These are phyloP conservation scores for Leptinotarsa peninsularis DNA, from an alignment of 2,888 invertebrate genomes.

Conservation along the genomic window DNA sequence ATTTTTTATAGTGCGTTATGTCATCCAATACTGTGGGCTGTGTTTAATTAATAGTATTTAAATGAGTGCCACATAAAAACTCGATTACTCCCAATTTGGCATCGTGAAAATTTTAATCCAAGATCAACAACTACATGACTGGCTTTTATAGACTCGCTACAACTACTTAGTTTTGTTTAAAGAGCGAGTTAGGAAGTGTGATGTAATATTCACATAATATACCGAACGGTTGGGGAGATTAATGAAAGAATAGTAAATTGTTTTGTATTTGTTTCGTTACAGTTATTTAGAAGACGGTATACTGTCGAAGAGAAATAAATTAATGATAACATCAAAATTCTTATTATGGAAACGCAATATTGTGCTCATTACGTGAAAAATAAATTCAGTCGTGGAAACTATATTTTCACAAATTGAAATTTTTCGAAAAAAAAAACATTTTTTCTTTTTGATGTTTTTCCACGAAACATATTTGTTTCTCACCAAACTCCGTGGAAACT, in stretches of 20 bases:
- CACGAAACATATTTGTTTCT: too few species aligned
- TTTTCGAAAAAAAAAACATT: too few species aligned
- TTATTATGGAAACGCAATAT: too few species aligned
- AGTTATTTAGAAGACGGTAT: too few species aligned
- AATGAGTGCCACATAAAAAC: conserved; percentile 22
- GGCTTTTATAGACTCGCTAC: conserved; percentile 16
- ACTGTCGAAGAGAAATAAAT: too few species aligned
- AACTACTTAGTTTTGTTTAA: conserved; percentile 8
- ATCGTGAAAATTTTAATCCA: conserved; percentile 9
- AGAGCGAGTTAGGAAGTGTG: conserved; percentile 6
- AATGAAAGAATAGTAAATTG: neutral
- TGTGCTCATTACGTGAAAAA: too few species aligned
- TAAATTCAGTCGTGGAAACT: too few species aligned
- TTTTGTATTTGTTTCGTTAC: too few species aligned
- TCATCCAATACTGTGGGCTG: conserved; percentile 8
- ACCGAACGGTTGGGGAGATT: neutral
- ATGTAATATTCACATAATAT: conserved; percentile 6
- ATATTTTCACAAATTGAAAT: too few species aligned
- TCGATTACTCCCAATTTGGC: conserved; percentile 18
- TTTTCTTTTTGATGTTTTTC: too few species aligned
- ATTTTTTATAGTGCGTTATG: conserved; percentile 11
- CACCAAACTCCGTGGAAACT: too few species aligned
- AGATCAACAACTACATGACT: conserved; percentile 22
- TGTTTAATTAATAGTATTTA: conserved; percentile 25
- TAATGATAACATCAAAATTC: too few species aligned